Base-by-base conservation (phyloP, 2,888 invertebrate genomes). In the Heteropelma amictum region DNA sequence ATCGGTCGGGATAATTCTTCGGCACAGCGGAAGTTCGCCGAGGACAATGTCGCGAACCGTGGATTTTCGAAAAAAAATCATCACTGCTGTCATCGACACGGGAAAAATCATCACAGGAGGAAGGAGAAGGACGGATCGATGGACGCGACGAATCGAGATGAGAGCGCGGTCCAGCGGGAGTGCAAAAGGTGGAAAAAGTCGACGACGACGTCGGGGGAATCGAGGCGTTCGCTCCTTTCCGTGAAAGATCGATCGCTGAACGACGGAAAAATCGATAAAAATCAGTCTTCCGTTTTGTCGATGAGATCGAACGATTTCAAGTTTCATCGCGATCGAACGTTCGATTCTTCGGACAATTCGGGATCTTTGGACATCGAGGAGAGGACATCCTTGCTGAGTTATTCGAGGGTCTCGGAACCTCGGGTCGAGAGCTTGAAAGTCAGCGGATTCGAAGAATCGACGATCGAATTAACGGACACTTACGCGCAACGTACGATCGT, bases 401-500 rank as follows among this genome's bases (percentile, higher is more conserved):
- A 63, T 42, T 63, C 63, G 28, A 26, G 53, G 5, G 35, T 56
- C 35, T 63, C 30, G 7, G 28, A 23, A 12, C 19, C n/a, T n/a
- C 65, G 2, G 40, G 61, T 28, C 5, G n/a, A 4, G 38, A 19
- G 17, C 35, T 35, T 40, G 6, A 23, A 42, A 21, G 56, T 71
- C 14, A 35, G 47, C 42, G 45, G 26, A 35, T 40, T 21, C 1
- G 19, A 26, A 3, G 23, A 26, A 19, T 30, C 61, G 8, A 12
- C n/a, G 3, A 1, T 58, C 6, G 38, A 61, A 67, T 51, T 75
- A 6, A 56, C 35, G 28, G 67, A 38, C 49, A 47, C 53, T 8
- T 75, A 58, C n/a, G 53, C 28, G 17, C 45, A 75, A 17, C 61
- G 12, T 6, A 68, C 33, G 26, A 42, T 72, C 54, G 56, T 72